Evolutionary conservation across 1,140 invertebrate genomes (phyloP), one percentile per base, ranked within the genome.

Genomic region (Caenorhabditis briggsae): DNA sequence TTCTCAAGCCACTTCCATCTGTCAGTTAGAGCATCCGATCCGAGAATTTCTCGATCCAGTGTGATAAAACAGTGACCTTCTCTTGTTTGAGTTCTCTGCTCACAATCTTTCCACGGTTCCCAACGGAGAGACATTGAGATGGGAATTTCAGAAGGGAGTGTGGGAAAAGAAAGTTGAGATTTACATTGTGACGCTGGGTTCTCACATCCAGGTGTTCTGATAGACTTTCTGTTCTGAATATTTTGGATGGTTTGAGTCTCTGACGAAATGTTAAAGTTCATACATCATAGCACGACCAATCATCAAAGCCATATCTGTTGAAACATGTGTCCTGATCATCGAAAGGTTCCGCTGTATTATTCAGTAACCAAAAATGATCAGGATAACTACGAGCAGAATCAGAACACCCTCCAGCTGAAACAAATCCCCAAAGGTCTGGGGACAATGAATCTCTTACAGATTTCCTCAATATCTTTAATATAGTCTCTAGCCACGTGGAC

Each of bases 241-340:
- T 5, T 23, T 50, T 18, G n/a, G n/a, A 61, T 9, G 11, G 8
- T 61, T 61, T 25, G 7, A 9, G 1, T 5, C 23, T 61, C 8
- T 61, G 9, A 5, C n/a, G 3, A 33, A 33, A 20, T 61, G 56
- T 20, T 25, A 25, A 33, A 25, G 6, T 2, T 61, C 11, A 7
- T 78, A 78, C 70, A 78, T 78, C 70, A 23, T 78, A 78, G 23
- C 70, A 78, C 3, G 43, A 50, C 70, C 70, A 78, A 50, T 78
- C 70, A 50, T 78, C n/a, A 0, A 50, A 12, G 0, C 70, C 70
- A 50, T 78, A 50, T 78, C 70, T 48, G 11, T 46, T 23, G 18
- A 78, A 78, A 50, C 70, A 78, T 5, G 70, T 78, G 20, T 78
- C 70, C 18, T 78, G 70, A 50, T 78, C 70, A 50, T 78, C 70